A percentile compares a stretch with the other conserved stretches of the same genome.
Conservation (phyloP, 2,113 vertebrate species). For the Ammodytes dubius region DNA sequence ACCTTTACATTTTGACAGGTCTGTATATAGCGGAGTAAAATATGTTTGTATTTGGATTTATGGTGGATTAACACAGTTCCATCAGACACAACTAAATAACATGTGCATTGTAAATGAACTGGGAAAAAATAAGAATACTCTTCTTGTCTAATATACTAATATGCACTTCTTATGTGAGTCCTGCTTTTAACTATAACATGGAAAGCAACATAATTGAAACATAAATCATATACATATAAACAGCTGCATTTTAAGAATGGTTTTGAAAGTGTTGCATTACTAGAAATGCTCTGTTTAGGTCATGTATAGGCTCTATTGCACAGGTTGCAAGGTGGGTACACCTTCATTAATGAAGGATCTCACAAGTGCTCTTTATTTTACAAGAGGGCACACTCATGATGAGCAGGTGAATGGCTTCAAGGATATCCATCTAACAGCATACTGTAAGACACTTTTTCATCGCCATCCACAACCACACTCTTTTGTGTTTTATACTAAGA, state of each 20-base stretch:
- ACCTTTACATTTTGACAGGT: slow-evolving; percentile 29
- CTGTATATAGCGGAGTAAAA: slow-evolving; percentile 15
- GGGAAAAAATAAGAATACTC: neutral
- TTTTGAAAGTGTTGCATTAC: neutral
- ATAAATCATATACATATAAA: neutral
- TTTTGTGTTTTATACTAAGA: slow-evolving; percentile 10
- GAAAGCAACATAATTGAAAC: neutral
- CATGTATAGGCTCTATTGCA: neutral
- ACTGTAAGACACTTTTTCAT: slow-evolving; percentile 37
- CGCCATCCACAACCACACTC: neutral
- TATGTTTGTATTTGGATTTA: slow-evolving; percentile 2
- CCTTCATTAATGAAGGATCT: slow-evolving; percentile 25
- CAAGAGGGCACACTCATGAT: neutral
- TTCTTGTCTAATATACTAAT: neutral
- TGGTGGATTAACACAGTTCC: neutral
- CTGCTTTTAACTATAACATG: neutral
- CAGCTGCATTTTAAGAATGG: neutral
- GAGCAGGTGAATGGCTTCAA: slow-evolving; percentile 27
- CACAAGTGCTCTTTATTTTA: slow-evolving; percentile 23
- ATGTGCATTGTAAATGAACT: neutral
- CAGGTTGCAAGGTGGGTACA: slow-evolving; percentile 16
- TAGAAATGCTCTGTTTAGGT: slow-evolving; percentile 34
- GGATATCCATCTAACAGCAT: slow-evolving; percentile 18
- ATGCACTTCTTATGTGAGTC: slow-evolving; percentile 17
- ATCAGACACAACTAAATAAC: neutral